Evolutionary conservation across 2,113 vertebrate genomes (phyloP).

Genomic region (Dasyornis broadbenti): DNA sequence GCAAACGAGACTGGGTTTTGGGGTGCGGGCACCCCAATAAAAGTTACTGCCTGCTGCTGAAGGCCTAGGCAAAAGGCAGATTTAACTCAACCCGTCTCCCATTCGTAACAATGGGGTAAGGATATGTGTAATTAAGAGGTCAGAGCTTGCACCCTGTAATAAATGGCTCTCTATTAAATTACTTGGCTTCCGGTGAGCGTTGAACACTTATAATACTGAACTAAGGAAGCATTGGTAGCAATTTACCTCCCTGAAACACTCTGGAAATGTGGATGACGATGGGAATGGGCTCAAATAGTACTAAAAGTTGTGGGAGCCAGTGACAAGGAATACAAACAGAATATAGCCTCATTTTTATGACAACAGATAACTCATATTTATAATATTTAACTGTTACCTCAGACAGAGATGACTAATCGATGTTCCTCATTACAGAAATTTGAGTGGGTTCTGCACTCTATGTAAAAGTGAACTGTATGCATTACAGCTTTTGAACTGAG

Average conservation of each 20-base stretch:
- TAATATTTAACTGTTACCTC: not conserved
- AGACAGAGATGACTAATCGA: not conserved
- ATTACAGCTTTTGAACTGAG: not conserved
- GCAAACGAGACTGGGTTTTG: too few species aligned
- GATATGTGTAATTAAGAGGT: not conserved
- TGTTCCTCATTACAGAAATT: not conserved
- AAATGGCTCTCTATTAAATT: not conserved
- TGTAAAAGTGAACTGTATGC: not conserved
- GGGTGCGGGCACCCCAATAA: too few species aligned
- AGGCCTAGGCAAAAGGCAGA: too few species aligned
- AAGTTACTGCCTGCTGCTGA: too few species aligned
- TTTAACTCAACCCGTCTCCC: too few species aligned
- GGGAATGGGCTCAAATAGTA: not conserved
- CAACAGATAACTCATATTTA: not conserved
- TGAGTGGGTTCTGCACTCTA: not conserved
- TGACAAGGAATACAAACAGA: not conserved
- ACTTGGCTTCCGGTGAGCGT: not conserved
- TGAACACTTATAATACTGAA: not conserved
- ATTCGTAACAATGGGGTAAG: too few species aligned
- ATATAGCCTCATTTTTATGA: not conserved
- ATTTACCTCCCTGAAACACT: not conserved
- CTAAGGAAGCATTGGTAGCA: not conserved
- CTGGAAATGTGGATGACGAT: not conserved
- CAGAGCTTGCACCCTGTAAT: not conserved
- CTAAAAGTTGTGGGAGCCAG: not conserved